Conservation (phyloP, 2,888 invertebrate species). For the Myopa testacea region DNA sequence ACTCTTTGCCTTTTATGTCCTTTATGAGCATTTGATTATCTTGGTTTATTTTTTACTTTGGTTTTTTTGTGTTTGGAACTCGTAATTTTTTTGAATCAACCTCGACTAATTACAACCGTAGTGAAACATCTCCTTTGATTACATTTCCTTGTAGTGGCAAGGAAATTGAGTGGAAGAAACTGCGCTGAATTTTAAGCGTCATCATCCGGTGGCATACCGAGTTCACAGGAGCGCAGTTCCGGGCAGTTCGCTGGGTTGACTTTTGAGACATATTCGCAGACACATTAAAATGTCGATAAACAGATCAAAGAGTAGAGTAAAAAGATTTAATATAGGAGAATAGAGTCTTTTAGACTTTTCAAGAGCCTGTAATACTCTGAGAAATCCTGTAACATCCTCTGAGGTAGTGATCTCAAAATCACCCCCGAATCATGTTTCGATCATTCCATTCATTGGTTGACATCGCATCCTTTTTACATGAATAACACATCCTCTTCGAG, state of each 20-base stretch:
- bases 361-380: too few species aligned
- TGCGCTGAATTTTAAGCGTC: conserved; percentile 21
- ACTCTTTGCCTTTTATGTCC: not conserved
- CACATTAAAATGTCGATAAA: too few species aligned
- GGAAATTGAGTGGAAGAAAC: conserved; percentile 63
- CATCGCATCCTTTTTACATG: too few species aligned
- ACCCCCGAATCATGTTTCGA: too few species aligned
- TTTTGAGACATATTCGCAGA: conserved; percentile 51
- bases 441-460: too few species aligned
- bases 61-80: not conserved
- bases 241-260: conserved; percentile 50
- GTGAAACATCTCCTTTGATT: conserved; percentile 42
- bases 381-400: too few species aligned
- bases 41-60: not conserved
- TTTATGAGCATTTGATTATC: not conserved
- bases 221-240: conserved; percentile 4
- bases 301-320: too few species aligned
- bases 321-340: too few species aligned
- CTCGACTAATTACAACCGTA: conserved; percentile 40
- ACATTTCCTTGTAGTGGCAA: conserved; percentile 37
- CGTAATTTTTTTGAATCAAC: conserved; percentile 54
- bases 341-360: too few species aligned
- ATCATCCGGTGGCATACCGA: not conserved
- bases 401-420: too few species aligned
- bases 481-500: too few species aligned